Evolutionary conservation across 2,888 invertebrate species (phyloP), one percentile per base, ranked within the genome.

Genomic region (Helleia helle): DNA sequence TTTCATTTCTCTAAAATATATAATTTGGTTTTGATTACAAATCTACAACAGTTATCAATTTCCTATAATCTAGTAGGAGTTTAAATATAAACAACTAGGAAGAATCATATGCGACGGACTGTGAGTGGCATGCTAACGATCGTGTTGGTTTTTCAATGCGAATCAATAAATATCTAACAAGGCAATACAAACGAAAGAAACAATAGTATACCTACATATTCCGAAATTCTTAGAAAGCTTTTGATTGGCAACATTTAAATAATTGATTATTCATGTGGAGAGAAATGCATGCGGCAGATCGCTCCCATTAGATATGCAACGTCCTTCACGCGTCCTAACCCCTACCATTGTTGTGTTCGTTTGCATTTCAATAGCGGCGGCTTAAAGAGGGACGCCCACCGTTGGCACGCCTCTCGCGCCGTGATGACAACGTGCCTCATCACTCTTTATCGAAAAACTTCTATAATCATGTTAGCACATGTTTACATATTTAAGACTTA

Each of bases 311-410:
- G 74, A 79, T 80, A 77, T 76, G 63, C 75, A 65, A 67, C 76
- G 83, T 79, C 83, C 83, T 83, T 84, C 79, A 81, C 80, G 76
- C 80, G 81, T 76, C 83, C 81, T 79, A 76, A 75, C 77, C 77
- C 73, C 77, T 76, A 73, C 83, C 74, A 81, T 81, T 83, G 81
- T 83, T 72, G 62, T 66, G 62, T 70, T 71, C 70, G 74, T 76
- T 77, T 76, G 71, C 75, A 80, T 83, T 77, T 74, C 72, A 81
- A 81, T 79, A 68, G 74, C 68, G 69, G 65, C 70, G 65, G 65
- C 60, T 57, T 59, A 62, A 61, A 62, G 60, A 58, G 59, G 46
- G 65, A 69, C 79, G 75, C 76, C 79, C 71, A 71, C 68, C 59
- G 61, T 59, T 51, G 56, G 55, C 63, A 62, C 75, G 71, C 73